Evolutionary conservation across 2,113 vertebrate genomes (phyloP).

Genomic region (Heterocephalus glaber): DNA sequence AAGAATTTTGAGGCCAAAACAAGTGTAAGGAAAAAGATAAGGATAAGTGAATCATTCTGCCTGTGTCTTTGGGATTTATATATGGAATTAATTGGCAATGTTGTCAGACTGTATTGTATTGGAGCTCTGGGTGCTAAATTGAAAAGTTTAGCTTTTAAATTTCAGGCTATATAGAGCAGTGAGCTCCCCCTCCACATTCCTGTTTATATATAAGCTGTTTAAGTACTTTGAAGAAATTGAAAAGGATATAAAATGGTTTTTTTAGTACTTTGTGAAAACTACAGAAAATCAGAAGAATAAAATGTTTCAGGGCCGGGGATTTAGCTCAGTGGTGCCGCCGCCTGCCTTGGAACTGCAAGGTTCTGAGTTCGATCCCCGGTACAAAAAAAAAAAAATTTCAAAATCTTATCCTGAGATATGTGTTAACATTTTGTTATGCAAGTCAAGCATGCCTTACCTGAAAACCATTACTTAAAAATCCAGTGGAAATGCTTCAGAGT

Average conservation of each 20-base stretch:
- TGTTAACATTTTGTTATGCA: not conserved
- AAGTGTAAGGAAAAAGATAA: not conserved
- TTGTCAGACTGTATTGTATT: not conserved
- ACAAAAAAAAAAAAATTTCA: too few species aligned
- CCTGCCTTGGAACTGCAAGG: too few species aligned
- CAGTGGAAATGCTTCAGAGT: not conserved
- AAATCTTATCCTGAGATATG: not conserved
- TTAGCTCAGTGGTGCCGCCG: too few species aligned
- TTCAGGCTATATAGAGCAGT: not conserved
- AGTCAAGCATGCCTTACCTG: not conserved
- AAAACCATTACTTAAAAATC: not conserved
- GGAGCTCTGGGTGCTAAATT: not conserved
- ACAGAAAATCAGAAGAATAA: slow-evolving; percentile 10
- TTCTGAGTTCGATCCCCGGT: too few species aligned
- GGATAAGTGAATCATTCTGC: too few species aligned
- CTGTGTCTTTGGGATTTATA: not conserved
- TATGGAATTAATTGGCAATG: too few species aligned
- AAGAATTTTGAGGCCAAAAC: not conserved
- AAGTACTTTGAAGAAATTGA: slow-evolving; percentile 33
- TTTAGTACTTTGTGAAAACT: not conserved
- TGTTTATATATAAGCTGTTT: not conserved
- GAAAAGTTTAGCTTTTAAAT: not conserved
- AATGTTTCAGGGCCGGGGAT: slow-evolving; percentile 25
- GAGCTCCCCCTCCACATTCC: not conserved
- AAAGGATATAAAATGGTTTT: not conserved